Base-by-base conservation (phyloP, 2,888 invertebrate species). In the Coelinius sp. region DNA sequence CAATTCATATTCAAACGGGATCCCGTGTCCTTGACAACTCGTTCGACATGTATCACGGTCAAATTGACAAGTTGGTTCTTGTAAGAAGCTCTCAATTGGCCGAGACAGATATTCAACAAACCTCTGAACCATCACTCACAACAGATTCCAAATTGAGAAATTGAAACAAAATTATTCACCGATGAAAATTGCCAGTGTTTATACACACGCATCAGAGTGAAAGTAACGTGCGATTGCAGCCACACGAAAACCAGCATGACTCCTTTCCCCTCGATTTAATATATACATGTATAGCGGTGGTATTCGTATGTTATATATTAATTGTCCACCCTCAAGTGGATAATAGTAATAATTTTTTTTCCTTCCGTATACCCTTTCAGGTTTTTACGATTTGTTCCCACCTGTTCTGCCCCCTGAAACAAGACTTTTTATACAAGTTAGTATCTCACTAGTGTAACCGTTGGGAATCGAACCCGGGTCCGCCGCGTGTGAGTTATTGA, bases 1-100 rank as follows among this genome's bases (percentile, higher is more conserved):
- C 84, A 84, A 86, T 86, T 86, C 82, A 83, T 84, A 86, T 85
- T 85, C 83, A 86, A 85, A 86, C 83, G 83, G 83, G 82, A 79
- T 79, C 77, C 17, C 77, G 75, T 79, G 83, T 73, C 76, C 76
- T 76, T 76, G 73, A 73, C 74, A 72, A 56, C 64, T 70, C 59
- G 73, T 73, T 44, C 69, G 56, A 64, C 41, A n/a, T n/a, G 20
- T 68, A 56, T 38, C 31, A 64, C 25, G 53, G 41, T 64, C 38
- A 65, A 65, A 70, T 65, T 41, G 46, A 62, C 31, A 62, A 63
- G 59, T 68, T 62, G 59, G 5, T 63, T 52, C 52, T 35, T 10
- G 38, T 41, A 70, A 63, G 63, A 65, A 20, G 20, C 17, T 46
- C 62, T 59, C 56, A 41, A 59, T 68, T 38, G 27, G 41, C 22